These are phyloP conservation scores for Eulemur albifrons DNA, from an alignment of 2,797 vertebrate species.

Conservation along the genomic window DNA sequence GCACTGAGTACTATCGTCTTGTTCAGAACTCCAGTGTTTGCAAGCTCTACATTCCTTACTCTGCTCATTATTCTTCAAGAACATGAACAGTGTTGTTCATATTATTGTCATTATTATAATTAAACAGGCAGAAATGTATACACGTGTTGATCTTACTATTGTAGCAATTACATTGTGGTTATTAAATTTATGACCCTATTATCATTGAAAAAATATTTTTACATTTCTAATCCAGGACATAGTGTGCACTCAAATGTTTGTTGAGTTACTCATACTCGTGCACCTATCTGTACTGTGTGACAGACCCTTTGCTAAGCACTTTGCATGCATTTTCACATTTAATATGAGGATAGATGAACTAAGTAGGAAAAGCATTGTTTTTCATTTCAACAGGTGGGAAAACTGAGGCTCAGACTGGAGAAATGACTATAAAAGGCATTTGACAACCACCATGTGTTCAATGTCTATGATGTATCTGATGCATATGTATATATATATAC, in stretches of 20 bases:
- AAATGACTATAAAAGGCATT: not conserved
- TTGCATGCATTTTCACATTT: not conserved
- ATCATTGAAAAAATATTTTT: not conserved
- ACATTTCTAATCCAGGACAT: not conserved
- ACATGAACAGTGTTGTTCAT: not conserved
- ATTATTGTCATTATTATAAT: not conserved
- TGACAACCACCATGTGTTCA: not conserved
- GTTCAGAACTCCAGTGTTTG: not conserved
- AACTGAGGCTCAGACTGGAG: not conserved
- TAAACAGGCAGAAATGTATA: not conserved
- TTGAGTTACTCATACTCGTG: not conserved
- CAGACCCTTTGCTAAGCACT: not conserved
- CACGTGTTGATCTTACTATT: not conserved
- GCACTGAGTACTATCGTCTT: constrained; percentile 31
- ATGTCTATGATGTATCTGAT: not conserved
- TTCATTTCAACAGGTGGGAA: not conserved
- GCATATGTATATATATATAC: not conserved
- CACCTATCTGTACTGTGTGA: not conserved
- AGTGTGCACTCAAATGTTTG: not conserved
- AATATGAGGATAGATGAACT: not conserved
- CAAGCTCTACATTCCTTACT: not conserved
- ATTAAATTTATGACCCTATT: not conserved
- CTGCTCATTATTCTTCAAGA: constrained; percentile 16
- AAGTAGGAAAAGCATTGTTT: not conserved
- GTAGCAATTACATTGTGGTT: not conserved